These are phyloP conservation scores for Troglohyphantes excavatus DNA, from an alignment of 2,888 invertebrate genomes.

Conservation along the genomic window DNA sequence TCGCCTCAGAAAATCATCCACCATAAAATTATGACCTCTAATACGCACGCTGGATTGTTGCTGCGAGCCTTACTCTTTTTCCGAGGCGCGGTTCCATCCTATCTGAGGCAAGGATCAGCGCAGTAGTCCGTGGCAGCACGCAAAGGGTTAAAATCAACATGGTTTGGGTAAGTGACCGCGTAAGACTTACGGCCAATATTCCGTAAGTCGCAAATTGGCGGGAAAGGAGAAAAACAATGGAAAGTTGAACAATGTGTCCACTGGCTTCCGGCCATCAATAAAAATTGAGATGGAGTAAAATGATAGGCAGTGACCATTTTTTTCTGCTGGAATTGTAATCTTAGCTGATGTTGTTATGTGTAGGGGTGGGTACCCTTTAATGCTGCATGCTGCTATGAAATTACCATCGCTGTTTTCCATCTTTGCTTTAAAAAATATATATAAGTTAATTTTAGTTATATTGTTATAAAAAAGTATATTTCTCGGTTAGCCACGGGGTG, in stretches of 20 bases:
- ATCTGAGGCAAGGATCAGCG: conserved; percentile 46
- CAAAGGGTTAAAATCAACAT: conserved; percentile 73
- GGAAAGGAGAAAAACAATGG: conserved; percentile 50
- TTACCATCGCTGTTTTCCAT: no score
- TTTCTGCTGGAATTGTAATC: not conserved
- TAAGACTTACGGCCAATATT: conserved; percentile 36
- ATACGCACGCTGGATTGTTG: conserved; percentile 23
- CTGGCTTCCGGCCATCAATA: conserved; percentile 48
- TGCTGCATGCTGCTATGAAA: no score
- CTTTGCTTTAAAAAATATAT: no score
- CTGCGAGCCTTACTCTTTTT: not conserved
- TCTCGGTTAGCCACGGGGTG: no score
- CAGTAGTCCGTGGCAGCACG: conserved; percentile 50
- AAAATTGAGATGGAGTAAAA: conserved; percentile 6
- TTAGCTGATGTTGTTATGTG: not conserved
- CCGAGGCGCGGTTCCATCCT: conserved; percentile 25
- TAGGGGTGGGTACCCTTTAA: conserved; percentile 17
- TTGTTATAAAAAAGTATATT: no score
- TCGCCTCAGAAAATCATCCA: conserved; percentile 42
- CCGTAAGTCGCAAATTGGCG: conserved; percentile 17
- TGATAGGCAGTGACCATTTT: conserved; percentile 1
- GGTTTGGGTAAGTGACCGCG: conserved; percentile 67
- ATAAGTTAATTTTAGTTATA: no score
- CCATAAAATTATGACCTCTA: conserved; percentile 66
- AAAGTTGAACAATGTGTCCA: conserved; percentile 15